A percentile compares a stretch with the other conserved stretches of the same genome.
These are phyloP conservation scores for Neotoxoptera formosana DNA, from an alignment of 1,140 invertebrate species.

Conservation along the genomic window DNA sequence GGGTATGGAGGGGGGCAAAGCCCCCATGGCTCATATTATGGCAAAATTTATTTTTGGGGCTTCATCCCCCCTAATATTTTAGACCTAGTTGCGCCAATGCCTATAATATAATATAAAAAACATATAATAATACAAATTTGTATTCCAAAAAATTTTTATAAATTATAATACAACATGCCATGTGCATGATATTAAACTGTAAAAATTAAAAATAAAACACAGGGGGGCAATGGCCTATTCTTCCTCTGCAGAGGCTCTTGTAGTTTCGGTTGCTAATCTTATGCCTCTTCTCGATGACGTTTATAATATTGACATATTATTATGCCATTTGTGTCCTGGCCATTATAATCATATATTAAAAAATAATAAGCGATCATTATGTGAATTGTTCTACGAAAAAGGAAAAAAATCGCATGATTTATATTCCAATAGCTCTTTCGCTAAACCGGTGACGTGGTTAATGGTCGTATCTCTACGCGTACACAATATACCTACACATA, in stretches of 20 bases:
- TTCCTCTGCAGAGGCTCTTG: not conserved
- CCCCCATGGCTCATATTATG: too few relatives aligned
- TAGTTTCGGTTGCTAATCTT: not conserved
- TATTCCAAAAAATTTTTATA: too few relatives aligned
- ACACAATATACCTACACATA: not conserved
- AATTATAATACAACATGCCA: too few relatives aligned
- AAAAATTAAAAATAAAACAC: not conserved
- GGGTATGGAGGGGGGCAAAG: too few relatives aligned
- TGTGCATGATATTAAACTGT: not conserved
- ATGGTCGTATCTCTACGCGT: not conserved
- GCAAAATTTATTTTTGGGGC: too few relatives aligned
- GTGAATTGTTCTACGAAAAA: not conserved
- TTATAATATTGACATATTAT: too few relatives aligned
- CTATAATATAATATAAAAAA: too few relatives aligned
- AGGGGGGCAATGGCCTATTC: not conserved
- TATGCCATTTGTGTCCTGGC: not conserved
- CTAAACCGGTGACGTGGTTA: not conserved
- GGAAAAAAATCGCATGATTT: not conserved
- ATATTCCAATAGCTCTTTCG: not conserved
- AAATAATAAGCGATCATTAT: not conserved
- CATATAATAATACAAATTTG: too few relatives aligned
- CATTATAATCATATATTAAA: not conserved
- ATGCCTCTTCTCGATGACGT: not conserved
- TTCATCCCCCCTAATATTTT: too few relatives aligned
- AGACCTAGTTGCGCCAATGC: too few relatives aligned